A percentile compares a stretch with the other conserved stretches of the same genome.
Evolutionary conservation across 2,888 invertebrate genomes (phyloP).

Genomic region (Lissocephala sabroskyi): DNA sequence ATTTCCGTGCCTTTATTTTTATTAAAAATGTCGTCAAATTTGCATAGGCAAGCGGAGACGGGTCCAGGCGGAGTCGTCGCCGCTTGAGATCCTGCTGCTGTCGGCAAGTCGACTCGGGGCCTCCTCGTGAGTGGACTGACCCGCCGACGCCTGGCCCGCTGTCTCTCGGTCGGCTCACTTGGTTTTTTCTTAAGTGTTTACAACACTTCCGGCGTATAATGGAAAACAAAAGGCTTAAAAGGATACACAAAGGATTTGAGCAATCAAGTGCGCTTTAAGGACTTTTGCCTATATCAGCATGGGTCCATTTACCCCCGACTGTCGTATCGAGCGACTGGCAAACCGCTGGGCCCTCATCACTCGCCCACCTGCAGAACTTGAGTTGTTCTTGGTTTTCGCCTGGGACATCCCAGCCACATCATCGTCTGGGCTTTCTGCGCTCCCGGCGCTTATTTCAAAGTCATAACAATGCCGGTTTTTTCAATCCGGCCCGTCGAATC

Average conservation of each 20-base stretch:
- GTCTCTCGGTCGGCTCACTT: constrained; percentile 16
- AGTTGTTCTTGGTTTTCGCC: too few relatives aligned
- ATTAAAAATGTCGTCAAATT: constrained; percentile 47
- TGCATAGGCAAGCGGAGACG: constrained; percentile 23
- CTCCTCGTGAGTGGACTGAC: constrained; percentile 13
- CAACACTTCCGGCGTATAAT: constrained; percentile 61
- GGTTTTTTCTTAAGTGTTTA: constrained; percentile 42
- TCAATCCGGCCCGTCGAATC: constrained; percentile 49
- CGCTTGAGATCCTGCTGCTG: constrained; percentile 25
- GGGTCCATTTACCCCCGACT: too few relatives aligned
- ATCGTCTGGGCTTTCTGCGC: constrained; percentile 10
- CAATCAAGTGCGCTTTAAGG: constrained; percentile 61
- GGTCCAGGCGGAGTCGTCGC: constrained; percentile 15
- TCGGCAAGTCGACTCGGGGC: constrained; percentile 33
- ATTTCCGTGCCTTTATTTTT: constrained; percentile 46
- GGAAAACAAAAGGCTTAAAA: constrained; percentile 65
- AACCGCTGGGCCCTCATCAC: too few relatives aligned
- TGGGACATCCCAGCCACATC: too few relatives aligned
- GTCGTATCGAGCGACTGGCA: too few relatives aligned
- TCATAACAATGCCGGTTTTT: constrained; percentile 53
- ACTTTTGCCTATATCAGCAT: constrained; percentile 36
- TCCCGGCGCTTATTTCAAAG: constrained; percentile 25
- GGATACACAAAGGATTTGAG: constrained; percentile 65
- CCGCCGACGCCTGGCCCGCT: constrained; percentile 9
- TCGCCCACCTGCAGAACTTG: too few relatives aligned